Conservation (phyloP, 30 jellyfish, hydroid and myxozoan genomes). For the Aurelia sp. region DNA sequence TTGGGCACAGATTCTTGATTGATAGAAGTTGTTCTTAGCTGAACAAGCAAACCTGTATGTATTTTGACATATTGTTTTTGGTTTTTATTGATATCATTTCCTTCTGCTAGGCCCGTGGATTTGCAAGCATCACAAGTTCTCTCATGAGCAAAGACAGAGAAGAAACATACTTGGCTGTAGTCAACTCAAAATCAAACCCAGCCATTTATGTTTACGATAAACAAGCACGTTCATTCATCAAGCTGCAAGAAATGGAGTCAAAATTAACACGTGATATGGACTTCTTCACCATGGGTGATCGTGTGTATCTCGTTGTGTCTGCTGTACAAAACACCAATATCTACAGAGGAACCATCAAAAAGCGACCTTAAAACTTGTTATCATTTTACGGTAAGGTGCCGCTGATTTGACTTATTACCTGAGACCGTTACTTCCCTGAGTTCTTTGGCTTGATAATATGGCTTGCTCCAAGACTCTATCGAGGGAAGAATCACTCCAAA, state of each 20-base stretch:
- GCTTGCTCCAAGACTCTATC: too few relatives aligned
- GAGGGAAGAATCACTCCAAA: too few relatives aligned
- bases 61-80: too few relatives aligned
- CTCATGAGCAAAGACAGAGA: conserved; percentile 55
- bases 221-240: conserved; percentile 43
- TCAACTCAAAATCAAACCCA: conserved; percentile 75
- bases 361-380: too few relatives aligned
- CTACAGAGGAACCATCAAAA: conserved; percentile 77
- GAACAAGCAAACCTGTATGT: too few relatives aligned
- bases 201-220: conserved; percentile 72
- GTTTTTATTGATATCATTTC: neutral
- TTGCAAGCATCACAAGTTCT: conserved; percentile 79
- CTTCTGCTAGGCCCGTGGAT: conserved; percentile 81
- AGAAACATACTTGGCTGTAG: conserved; percentile 88
- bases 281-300: conserved; percentile 80
- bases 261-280: conserved; percentile 90
- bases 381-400: too few relatives aligned
- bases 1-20: too few relatives aligned
- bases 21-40: too few relatives aligned
- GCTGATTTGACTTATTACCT: too few relatives aligned
- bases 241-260: conserved; percentile 93
- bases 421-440: too few relatives aligned
- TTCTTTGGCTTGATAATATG: too few relatives aligned
- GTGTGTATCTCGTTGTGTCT: conserved; percentile 91
- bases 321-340: conserved; percentile 78